A percentile compares a stretch with the other conserved stretches of the same genome.
phyloP scores from a whole-genome alignment of 2,888 invertebrate genomes.

The Hylaea fasciaria region DNA sequence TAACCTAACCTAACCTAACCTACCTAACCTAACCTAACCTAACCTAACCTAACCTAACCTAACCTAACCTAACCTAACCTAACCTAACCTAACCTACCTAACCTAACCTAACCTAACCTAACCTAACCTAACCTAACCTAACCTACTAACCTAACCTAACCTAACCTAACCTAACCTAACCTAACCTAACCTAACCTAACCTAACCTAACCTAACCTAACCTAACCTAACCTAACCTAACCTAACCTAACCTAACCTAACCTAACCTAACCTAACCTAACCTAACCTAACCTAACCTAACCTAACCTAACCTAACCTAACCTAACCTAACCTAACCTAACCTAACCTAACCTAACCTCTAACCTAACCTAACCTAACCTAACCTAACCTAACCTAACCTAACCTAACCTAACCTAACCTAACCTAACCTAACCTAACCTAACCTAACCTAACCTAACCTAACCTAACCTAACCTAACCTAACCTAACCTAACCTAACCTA shows the following conservation, averaged over 20 bases:
- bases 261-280: constrained; percentile 2
- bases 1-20: constrained; percentile 2
- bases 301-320: constrained; percentile 2
- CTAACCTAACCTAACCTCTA: constrained; percentile 2
- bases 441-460: constrained; percentile 2
- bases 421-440: constrained; percentile 2
- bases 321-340: constrained; percentile 2
- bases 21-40: too few species aligned
- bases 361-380: not conserved
- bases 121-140: constrained; percentile 2
- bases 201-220: constrained; percentile 2
- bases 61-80: constrained; percentile 2
- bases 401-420: constrained; percentile 2
- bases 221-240: constrained; percentile 2
- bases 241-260: constrained; percentile 1
- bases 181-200: constrained; percentile 2
- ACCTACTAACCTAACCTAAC: too few species aligned
- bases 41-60: constrained; percentile 2
- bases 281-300: constrained; percentile 2
- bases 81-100: too few species aligned
- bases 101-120: constrained; percentile 2
- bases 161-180: constrained; percentile 2
- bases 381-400: constrained; percentile 2
- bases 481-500: constrained; percentile 2
- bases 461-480: constrained; percentile 2